Evolutionary conservation across 1,140 invertebrate species (phyloP).

Genomic region (Magallana angulata): DNA sequence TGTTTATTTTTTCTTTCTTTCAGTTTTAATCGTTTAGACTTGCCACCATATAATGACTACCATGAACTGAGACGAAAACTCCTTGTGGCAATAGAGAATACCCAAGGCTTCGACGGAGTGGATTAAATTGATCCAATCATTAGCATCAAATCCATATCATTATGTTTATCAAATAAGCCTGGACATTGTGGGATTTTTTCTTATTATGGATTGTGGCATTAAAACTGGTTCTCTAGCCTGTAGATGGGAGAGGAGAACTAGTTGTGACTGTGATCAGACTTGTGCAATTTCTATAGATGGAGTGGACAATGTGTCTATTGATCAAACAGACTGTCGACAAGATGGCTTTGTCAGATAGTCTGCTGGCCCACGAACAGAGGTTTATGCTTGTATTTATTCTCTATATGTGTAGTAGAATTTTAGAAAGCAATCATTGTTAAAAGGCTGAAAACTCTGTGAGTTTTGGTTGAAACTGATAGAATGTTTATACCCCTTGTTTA

Average conservation of each 20-base stretch:
- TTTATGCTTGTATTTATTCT: too few species aligned
- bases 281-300: neutral
- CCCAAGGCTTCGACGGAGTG: constrained; percentile 97
- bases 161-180: neutral
- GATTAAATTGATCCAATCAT: constrained; percentile 83
- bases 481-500: too few species aligned
- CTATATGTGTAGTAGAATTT: too few species aligned
- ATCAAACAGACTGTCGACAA: too few species aligned
- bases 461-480: too few species aligned
- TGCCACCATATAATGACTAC: constrained; percentile 97
- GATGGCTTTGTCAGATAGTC: too few species aligned
- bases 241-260: neutral
- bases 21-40: constrained; percentile 98
- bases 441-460: too few species aligned
- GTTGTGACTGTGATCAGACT: constrained; percentile 27
- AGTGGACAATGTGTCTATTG: too few species aligned
- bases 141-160: neutral
- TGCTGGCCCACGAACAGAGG: too few species aligned
- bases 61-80: constrained; percentile 96
- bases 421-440: too few species aligned
- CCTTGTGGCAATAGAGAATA: constrained; percentile 97
- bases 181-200: neutral
- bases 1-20: constrained; percentile 64
- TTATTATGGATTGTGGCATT: neutral
- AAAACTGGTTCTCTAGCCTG: neutral